Base-by-base conservation (phyloP, 1,140 invertebrate genomes). In the Euura saliciscinereae region DNA sequence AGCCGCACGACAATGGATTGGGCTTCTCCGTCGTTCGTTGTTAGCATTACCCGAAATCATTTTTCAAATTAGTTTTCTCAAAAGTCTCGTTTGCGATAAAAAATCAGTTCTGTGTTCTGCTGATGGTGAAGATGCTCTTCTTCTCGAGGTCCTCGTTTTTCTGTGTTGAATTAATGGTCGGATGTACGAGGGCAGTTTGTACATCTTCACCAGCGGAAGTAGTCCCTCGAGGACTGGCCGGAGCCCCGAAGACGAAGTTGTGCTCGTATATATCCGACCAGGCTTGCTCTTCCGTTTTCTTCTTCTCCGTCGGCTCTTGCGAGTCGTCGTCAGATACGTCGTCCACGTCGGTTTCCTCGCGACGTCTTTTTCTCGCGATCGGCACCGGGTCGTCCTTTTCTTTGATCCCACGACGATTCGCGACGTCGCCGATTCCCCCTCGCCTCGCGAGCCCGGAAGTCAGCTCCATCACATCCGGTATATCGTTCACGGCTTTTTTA, bases 161-260 rank as follows among this genome's bases (percentile, higher is more conserved):
- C 51, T 59, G 6, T 59, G 1, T 11, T n/a, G 51, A 59, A 59
- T 59, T 59, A 59, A 59, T 59, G 8, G 8, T n/a, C 51, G 51
- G 10, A 2, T 59, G 51, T 6, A n/a, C 8, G 8, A 59, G 3
- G 6, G 3, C 51, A 8, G 51, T 6, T 59, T 59, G 10, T n/a
- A 59, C 51, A 6, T 59, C 51, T n/a, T 8, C 51, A 59, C 51
- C 8, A 59, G 3, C 51, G 8, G 51, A 59, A 59, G 51, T n/a
- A 6, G 6, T 59, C 51, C 51, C 51, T 6, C 51, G 51, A 59
- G 51, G 6, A 59, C 51, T n/a, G 13, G 10, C 51, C 51, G 51
- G 51, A 59, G 51, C 51, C 51, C 51, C 51, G 51, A 59, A 59
- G 51, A 59, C 51, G 51, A 59, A 59, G 51, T n/a, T 59, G 13